phyloP scores from a whole-genome alignment of 2,113 vertebrate genomes.

The Daboia siamensis region DNA sequence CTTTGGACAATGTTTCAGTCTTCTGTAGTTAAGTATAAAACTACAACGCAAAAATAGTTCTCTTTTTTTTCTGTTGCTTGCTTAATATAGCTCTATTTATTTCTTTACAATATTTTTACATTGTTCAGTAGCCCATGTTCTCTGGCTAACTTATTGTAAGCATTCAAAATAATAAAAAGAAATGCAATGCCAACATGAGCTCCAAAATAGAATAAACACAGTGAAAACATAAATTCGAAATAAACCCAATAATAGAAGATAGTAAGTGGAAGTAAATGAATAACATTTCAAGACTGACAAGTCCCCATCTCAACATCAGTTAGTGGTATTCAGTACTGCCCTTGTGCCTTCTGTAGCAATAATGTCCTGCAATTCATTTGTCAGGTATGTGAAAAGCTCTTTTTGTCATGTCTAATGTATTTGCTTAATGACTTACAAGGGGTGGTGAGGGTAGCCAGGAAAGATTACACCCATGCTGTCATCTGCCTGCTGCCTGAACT shows the following conservation, averaged over 20 bases:
- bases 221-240: not conserved
- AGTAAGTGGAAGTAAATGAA: not conserved
- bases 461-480: slow-evolving; percentile 25
- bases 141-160: not conserved
- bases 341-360: not conserved
- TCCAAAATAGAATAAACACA: not conserved
- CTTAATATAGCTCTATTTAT: not conserved
- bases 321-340: not conserved
- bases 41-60: not conserved
- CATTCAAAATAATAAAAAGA: not conserved
- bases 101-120: not conserved
- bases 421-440: not conserved
- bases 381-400: not conserved
- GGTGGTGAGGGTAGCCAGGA: slow-evolving; percentile 4
- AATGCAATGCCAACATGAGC: not conserved
- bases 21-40: not conserved
- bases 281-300: not conserved
- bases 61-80: not conserved
- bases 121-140: not conserved
- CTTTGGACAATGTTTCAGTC: not conserved
- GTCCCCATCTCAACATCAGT: not conserved
- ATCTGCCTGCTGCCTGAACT: not conserved
- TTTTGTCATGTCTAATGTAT: not conserved
- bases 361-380: not conserved
- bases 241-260: not conserved